phyloP scores from a whole-genome alignment of 2,888 invertebrate species.

The Fabriciana adippe region DNA sequence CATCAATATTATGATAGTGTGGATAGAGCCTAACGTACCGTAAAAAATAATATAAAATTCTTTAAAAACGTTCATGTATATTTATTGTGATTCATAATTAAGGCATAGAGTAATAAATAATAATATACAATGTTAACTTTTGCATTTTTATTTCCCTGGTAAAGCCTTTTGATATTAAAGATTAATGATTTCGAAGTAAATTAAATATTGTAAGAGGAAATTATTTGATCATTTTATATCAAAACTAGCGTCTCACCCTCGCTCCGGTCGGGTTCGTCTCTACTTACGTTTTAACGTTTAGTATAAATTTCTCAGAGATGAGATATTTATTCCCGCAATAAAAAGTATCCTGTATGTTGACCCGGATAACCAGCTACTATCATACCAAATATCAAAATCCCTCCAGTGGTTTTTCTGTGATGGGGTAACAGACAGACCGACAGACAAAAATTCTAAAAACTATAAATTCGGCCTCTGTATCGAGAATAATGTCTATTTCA shows the following conservation, averaged over 20 bases:
- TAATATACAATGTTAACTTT: constrained; percentile 59
- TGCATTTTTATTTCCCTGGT: constrained; percentile 19
- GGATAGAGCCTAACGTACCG: neutral
- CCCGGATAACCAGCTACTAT: no score
- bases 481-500: neutral
- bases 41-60: constrained; percentile 8
- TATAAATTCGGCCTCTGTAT: neutral
- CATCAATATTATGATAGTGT: neutral
- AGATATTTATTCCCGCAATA: no score
- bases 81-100: constrained; percentile 49
- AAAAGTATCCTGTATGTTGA: no score
- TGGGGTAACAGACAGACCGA: no score
- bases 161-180: neutral
- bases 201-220: no score
- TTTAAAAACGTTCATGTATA: constrained; percentile 25
- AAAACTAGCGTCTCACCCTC: no score
- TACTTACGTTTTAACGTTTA: no score
- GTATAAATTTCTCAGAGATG: no score
- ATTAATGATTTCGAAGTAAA: neutral
- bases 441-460: neutral
- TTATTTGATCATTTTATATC: no score
- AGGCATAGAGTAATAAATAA: constrained; percentile 56
- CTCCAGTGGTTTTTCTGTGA: no score
- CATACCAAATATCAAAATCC: no score
- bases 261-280: no score